Evolutionary conservation across 1,140 invertebrate genomes (phyloP).

Genomic region (Hyphantria cunea): DNA sequence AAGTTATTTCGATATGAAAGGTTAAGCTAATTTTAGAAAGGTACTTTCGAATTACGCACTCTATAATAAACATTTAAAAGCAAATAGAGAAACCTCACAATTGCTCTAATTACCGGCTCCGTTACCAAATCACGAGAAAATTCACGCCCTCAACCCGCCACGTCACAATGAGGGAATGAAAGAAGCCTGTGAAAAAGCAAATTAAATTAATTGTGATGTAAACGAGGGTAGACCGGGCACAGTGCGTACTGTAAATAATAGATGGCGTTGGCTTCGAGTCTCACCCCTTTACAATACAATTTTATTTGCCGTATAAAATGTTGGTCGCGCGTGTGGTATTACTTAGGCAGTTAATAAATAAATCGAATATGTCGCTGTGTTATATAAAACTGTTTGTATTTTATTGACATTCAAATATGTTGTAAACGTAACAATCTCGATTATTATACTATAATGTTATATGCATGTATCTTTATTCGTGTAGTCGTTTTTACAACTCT

Average conservation of each 20-base stretch:
- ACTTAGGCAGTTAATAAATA: constrained; percentile 31
- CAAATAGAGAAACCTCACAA: constrained; percentile 72
- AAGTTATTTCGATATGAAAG: constrained; percentile 33
- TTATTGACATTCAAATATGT: constrained; percentile 25
- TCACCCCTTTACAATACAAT: constrained; percentile 49
- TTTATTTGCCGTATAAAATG: constrained; percentile 37
- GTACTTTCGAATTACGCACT: constrained; percentile 53
- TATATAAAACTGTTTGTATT: constrained; percentile 28
- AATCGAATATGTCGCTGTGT: constrained; percentile 28
- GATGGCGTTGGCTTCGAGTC: constrained; percentile 47
- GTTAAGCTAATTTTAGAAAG: constrained; percentile 43
- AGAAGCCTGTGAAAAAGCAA: constrained; percentile 77
- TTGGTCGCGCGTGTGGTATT: constrained; percentile 21
- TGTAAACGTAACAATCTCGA: constrained; percentile 8
- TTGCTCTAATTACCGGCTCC: constrained; percentile 68
- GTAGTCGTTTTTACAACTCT: no score
- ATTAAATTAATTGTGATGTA: constrained; percentile 78
- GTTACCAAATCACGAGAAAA: constrained; percentile 76
- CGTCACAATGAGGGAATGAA: constrained; percentile 69
- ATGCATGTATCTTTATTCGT: no score
- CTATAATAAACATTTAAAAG: constrained; percentile 69
- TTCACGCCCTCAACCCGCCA: constrained; percentile 68
- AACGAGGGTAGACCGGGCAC: constrained; percentile 63
- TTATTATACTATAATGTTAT: no score
- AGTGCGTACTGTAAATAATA: constrained; percentile 59